Evolutionary conservation across 2,888 invertebrate species (phyloP), one percentile per base, ranked within the genome.

Genomic region (Anthoptus insignis): DNA sequence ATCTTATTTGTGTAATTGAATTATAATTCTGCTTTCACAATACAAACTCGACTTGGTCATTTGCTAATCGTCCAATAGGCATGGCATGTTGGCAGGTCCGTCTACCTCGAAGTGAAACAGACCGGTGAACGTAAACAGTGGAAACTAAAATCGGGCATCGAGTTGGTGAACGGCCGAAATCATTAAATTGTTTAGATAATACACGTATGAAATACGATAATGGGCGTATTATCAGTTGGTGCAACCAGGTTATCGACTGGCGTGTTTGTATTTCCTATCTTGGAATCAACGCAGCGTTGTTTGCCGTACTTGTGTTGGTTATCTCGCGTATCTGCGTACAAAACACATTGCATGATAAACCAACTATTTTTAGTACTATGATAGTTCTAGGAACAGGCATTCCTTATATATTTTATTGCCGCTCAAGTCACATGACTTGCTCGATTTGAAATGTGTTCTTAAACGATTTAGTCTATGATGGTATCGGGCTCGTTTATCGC

Each of bases 191-290:
- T 73, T 77, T 73, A 73, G 71, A 64, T 49, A 49, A 37, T 27
- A 56, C 27, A 21, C 37, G 56, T 39, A 24, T 37, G 61, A 45
- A 56, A 56, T 24, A 57, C 50, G 64, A 61, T 67, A 64, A 53
- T 49, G 64, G 78, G 71, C 59, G 66, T 63, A 75, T 82, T 88
- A 91, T 90, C 89, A 84, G 80, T 70, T 73, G 75, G 79, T 81
- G 84, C 88, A 90, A 88, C 86, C 89, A 86, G 88, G 90, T 87
- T 91, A 90, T 91, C 91, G 84, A 85, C 83, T 85, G 86, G 82
- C 78, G 81, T 89, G 89, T 91, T 90, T 90, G 86, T 77, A 76
- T 79, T 73, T 75, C 80, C 87, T 90, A 91, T 91, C 89, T 81
- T 79, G 77, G 77, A 84, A 86, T 86, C 86, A 86, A 81, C 79